Conservation (phyloP, 2,113 vertebrate species). For the Aspiorhynchus laticeps region DNA sequence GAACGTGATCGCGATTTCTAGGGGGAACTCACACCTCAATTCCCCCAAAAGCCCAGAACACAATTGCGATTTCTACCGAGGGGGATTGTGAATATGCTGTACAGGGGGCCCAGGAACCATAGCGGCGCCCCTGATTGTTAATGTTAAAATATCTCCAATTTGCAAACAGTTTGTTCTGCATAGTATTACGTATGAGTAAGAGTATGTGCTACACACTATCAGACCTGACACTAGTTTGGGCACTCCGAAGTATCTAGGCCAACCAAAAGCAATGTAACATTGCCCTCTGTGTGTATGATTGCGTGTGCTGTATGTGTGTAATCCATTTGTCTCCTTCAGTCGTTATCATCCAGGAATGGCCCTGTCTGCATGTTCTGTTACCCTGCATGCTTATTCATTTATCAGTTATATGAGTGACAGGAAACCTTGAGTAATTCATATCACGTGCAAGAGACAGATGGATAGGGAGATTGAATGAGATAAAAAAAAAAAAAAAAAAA, state of each 20-base stretch:
- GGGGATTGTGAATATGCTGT: too few species aligned
- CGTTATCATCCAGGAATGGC: background rate
- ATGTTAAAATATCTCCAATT: background rate
- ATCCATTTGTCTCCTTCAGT: background rate
- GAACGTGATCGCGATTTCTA: too few species aligned
- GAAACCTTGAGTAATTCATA: slow-evolving; percentile 13
- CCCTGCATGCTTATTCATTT: background rate
- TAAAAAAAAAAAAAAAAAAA: too few species aligned
- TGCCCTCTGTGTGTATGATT: background rate
- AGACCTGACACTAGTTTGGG: background rate
- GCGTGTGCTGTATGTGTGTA: background rate
- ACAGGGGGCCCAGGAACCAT: too few species aligned
- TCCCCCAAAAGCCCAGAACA: too few species aligned
- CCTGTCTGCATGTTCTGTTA: background rate
- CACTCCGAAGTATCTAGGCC: background rate
- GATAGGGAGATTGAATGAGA: background rate
- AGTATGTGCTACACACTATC: background rate
- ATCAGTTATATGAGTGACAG: slow-evolving; percentile 7
- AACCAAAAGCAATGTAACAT: background rate
- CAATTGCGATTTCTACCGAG: too few species aligned
- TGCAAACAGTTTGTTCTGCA: background rate
- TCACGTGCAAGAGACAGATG: background rate
- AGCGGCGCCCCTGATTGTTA: too few species aligned
- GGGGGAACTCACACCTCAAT: too few species aligned
- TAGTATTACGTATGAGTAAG: background rate